phyloP scores from a whole-genome alignment of 1,140 invertebrate genomes.

The Hydropsyche tenuis region DNA sequence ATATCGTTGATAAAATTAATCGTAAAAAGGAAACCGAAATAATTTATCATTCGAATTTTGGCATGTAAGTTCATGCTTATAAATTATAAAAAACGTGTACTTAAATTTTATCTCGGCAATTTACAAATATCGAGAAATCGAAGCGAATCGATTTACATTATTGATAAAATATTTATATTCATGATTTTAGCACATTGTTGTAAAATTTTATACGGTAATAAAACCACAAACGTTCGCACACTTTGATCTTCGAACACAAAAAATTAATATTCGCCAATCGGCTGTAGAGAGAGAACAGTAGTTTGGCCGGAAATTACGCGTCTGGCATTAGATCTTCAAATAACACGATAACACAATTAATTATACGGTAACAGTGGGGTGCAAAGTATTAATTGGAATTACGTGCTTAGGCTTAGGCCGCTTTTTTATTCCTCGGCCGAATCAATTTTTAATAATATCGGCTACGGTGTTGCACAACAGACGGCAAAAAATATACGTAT shows the following conservation, averaged over 20 bases:
- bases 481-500: neutral
- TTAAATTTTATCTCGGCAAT: neutral
- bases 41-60: slow-evolving; percentile 1
- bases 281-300: slow-evolving; percentile 21
- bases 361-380: slow-evolving; percentile 30
- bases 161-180: neutral
- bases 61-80: neutral
- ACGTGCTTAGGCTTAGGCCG: slow-evolving; percentile 11
- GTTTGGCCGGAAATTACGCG: slow-evolving; percentile 32
- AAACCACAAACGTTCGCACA: neutral
- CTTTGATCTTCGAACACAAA: neutral
- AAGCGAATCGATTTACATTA: neutral
- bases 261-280: neutral
- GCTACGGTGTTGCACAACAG: neutral
- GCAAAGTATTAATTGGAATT: slow-evolving; percentile 32
- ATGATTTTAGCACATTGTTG: neutral
- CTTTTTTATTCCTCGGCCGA: neutral
- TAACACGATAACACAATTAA: slow-evolving; percentile 33
- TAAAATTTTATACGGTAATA: neutral
- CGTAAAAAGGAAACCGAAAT: neutral
- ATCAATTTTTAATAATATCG: slow-evolving; percentile 14
- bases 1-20: slow-evolving; percentile 1
- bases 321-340: slow-evolving; percentile 24
- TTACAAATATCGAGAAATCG: neutral
- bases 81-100: neutral